Conservation (phyloP, 53 echinoderm and acorn worm genomes). For the Apostichopus leukothele region DNA sequence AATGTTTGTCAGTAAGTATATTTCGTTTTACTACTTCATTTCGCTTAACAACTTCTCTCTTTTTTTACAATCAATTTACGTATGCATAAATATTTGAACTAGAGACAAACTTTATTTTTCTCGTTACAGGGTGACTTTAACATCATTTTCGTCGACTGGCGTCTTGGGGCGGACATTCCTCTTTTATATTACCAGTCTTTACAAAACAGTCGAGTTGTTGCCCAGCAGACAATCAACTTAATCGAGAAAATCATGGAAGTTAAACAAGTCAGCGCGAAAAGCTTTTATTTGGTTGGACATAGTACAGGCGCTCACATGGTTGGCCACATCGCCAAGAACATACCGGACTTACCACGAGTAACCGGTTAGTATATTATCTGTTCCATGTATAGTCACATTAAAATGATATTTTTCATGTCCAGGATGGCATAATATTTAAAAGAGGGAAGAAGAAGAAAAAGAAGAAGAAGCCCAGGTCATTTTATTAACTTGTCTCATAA, state of each 20-base stretch:
- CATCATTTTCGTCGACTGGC: constrained; percentile 19
- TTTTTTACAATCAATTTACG: too few relatives aligned
- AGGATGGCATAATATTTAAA: too few relatives aligned
- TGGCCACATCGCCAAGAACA: constrained; percentile 8
- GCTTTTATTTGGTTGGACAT: constrained; percentile 24
- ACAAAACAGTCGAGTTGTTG: neutral
- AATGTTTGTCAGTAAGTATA: too few relatives aligned
- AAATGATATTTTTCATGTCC: neutral
- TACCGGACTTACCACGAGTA: neutral
- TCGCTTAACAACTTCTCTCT: too few relatives aligned
- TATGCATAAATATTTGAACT: too few relatives aligned
- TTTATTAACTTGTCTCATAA: too few relatives aligned
- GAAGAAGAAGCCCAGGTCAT: too few relatives aligned
- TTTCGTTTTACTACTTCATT: too few relatives aligned
- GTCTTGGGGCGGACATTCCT: neutral
- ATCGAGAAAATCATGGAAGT: neutral
- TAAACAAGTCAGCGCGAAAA: neutral
- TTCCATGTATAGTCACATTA: neutral
- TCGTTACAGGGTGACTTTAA: neutral
- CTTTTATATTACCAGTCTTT: constrained; percentile 26
- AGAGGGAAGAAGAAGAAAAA: too few relatives aligned
- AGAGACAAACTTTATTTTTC: neutral
- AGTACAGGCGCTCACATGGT: constrained; percentile 23
- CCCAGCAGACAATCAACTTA: constrained; percentile 8
- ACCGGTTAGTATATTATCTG: neutral